Evolutionary conservation across 2,888 invertebrate species (phyloP).

Genomic region (Drosophila infuscata): DNA sequence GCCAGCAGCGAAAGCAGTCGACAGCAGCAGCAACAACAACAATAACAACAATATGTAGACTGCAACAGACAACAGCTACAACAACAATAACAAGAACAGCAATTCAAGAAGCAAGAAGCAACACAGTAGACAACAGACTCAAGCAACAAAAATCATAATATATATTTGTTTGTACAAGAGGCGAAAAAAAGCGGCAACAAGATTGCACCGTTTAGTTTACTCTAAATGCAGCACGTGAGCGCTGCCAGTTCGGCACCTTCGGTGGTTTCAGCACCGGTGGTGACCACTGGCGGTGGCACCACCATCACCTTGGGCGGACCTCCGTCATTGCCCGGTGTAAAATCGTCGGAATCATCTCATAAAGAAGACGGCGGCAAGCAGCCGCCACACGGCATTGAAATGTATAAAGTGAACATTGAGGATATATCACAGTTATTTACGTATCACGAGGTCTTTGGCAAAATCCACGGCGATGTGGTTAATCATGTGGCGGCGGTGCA

Average conservation of each 20-base stretch:
- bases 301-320: slow-evolving; percentile 80
- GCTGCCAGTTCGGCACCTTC: slow-evolving; percentile 74
- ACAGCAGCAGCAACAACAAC: slow-evolving; percentile 69
- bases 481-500: slow-evolving; percentile 85
- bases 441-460: slow-evolving; percentile 94
- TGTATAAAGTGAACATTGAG: slow-evolving; percentile 92
- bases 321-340: slow-evolving; percentile 54
- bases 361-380: slow-evolving; percentile 82
- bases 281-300: slow-evolving; percentile 82
- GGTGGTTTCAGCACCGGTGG: slow-evolving; percentile 74
- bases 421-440: slow-evolving; percentile 93
- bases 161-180: slow-evolving; percentile 19
- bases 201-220: slow-evolving; percentile 24
- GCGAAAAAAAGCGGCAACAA: slow-evolving; percentile 28
- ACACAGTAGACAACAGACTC: slow-evolving; percentile 35
- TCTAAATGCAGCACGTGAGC: slow-evolving; percentile 83
- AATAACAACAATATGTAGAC: slow-evolving; percentile 66
- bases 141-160: slow-evolving; percentile 29
- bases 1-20: slow-evolving; percentile 76
- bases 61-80: slow-evolving; percentile 57
- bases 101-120: slow-evolving; percentile 52
- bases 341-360: slow-evolving; percentile 65
- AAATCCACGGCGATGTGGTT: slow-evolving; percentile 86
- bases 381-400: slow-evolving; percentile 88
- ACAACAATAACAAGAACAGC: slow-evolving; percentile 52